These are phyloP conservation scores for Dugesia japonica DNA, from an alignment of 2,888 invertebrate species.

Conservation along the genomic window DNA sequence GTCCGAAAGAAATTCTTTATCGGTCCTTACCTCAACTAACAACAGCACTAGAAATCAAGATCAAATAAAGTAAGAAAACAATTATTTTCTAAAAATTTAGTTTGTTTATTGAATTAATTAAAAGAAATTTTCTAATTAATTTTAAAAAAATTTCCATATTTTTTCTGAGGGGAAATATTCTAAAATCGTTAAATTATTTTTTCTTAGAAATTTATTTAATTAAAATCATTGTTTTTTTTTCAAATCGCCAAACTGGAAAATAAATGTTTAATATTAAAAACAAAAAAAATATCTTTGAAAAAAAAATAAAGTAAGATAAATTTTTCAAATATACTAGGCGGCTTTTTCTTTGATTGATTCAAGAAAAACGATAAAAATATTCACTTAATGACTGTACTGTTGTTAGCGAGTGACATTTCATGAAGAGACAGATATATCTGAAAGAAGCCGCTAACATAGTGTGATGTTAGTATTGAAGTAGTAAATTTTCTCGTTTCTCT, in stretches of 20 bases:
- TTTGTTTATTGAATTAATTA: too few species aligned
- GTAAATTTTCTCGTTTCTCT: not conserved
- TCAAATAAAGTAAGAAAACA: not conserved
- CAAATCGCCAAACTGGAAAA: too few species aligned
- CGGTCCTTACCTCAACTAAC: not conserved
- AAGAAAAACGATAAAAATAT: not conserved
- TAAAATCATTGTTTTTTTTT: too few species aligned
- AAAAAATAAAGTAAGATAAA: not conserved
- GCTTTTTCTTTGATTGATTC: not conserved
- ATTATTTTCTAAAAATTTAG: not conserved
- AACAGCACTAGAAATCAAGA: not conserved
- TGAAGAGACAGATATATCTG: not conserved
- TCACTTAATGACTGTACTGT: not conserved
- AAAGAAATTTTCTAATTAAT: too few species aligned
- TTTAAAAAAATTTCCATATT: too few species aligned
- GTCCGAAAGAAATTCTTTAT: not conserved
- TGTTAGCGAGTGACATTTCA: not conserved
- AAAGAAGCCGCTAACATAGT: not conserved
- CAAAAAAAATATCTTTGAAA: not conserved
- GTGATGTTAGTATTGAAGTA: not conserved
- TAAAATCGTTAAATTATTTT: too few species aligned
- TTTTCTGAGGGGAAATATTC: too few species aligned
- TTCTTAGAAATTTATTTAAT: too few species aligned
- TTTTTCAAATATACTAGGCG: not conserved
- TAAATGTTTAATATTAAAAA: too few species aligned